Percentiles rank a stretch among this genome's conserved stretches.
phyloP scores from a whole-genome alignment of 2,113 vertebrate species.

The Colinus virginianus region DNA sequence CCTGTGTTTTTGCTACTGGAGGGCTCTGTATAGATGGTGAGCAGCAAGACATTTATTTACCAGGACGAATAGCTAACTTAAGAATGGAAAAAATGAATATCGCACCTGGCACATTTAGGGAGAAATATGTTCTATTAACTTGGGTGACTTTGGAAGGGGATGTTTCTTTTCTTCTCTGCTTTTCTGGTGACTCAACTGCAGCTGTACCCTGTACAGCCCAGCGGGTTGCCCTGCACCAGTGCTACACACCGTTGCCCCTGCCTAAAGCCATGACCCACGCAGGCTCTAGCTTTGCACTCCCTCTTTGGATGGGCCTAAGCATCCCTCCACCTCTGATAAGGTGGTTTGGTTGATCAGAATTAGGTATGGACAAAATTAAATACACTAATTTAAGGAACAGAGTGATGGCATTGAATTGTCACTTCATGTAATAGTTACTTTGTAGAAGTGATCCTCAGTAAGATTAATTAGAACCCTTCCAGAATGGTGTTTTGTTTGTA shows the following conservation, averaged over 20 bases:
- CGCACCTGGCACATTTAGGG: conserved; percentile 52
- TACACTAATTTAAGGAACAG: conserved; percentile 12
- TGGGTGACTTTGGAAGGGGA: conserved; percentile 47
- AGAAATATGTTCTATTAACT: conserved; percentile 70
- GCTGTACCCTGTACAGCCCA: background rate
- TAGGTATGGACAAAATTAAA: conserved; percentile 9
- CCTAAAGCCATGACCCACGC: background rate
- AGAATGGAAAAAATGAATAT: conserved; percentile 46
- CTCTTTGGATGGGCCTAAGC: background rate
- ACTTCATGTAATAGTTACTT: background rate
- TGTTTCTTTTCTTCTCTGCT: conserved; percentile 36
- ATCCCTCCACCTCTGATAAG: background rate
- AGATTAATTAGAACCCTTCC: background rate
- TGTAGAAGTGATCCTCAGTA: background rate
- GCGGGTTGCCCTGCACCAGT: background rate
- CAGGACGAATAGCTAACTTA: conserved; percentile 61
- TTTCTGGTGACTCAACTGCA: conserved; percentile 19
- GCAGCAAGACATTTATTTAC: conserved; percentile 66
- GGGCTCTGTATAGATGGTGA: conserved; percentile 27
- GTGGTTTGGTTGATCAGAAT: conserved; percentile 25
- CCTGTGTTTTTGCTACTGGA: conserved; percentile 34
- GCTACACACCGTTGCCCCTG: background rate
- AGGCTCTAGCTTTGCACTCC: background rate
- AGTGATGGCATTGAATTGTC: conserved; percentile 11
- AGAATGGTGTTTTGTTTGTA: background rate